Evolutionary conservation across 2,113 vertebrate genomes (phyloP).

Genomic region (Dissostichus mawsoni): DNA sequence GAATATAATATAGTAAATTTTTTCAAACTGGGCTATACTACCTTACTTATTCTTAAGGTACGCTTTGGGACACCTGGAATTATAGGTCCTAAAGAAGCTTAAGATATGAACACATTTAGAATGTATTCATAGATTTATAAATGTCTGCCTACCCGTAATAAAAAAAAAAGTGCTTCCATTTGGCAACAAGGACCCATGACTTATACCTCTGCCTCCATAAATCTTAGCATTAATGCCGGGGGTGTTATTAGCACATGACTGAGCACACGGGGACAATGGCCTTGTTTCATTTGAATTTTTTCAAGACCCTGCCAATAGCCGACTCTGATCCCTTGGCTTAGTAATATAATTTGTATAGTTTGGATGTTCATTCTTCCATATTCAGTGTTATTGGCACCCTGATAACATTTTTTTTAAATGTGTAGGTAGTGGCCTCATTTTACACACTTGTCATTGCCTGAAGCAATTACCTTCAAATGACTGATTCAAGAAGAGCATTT

Average conservation of each 20-base stretch:
- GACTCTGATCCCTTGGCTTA: constrained; percentile 22
- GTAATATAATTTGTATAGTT: not conserved
- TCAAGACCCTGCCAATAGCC: constrained; percentile 8
- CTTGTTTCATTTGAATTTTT: constrained; percentile 9
- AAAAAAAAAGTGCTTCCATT: not conserved
- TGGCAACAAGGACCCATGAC: constrained; percentile 5
- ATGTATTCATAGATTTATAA: not conserved
- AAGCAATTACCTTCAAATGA: not conserved
- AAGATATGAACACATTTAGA: not conserved
- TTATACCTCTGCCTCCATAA: not conserved
- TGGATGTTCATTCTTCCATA: constrained; percentile 3
- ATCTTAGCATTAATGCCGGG: not conserved
- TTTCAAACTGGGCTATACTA: not conserved
- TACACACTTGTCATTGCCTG: not conserved
- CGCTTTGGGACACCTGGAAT: not conserved
- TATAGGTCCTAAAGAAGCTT: not conserved
- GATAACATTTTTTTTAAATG: not conserved
- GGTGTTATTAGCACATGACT: constrained; percentile 18
- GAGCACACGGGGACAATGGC: not conserved
- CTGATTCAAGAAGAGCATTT: not conserved
- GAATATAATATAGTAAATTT: not conserved
- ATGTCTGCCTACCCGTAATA: not conserved
- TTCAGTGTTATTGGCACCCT: not conserved
- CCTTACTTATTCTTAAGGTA: not conserved
- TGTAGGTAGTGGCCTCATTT: not conserved